Evolutionary conservation across 2,888 invertebrate genomes (phyloP).

Genomic region (Octodonta nipae): DNA sequence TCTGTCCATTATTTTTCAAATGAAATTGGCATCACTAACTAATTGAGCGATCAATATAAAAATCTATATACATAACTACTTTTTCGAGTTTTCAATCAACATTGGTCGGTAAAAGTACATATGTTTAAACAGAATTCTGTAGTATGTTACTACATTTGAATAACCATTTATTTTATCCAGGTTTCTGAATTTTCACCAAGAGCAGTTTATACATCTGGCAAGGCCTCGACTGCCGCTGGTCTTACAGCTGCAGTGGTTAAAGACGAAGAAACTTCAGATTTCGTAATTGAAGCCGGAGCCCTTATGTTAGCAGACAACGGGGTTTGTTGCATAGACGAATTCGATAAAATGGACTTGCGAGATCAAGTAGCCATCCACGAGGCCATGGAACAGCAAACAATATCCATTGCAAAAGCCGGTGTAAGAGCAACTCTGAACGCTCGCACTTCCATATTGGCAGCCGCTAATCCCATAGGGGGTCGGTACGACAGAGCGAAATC

Average conservation of each 20-base stretch:
- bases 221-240: constrained; percentile 95
- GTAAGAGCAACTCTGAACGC: constrained; percentile 93
- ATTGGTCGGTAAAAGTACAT: too few relatives aligned
- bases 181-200: constrained; percentile 88
- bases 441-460: constrained; percentile 91
- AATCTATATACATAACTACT: too few relatives aligned
- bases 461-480: constrained; percentile 88
- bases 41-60: too few relatives aligned
- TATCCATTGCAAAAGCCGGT: constrained; percentile 93
- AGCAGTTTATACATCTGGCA: constrained; percentile 93
- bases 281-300: constrained; percentile 99
- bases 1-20: too few relatives aligned
- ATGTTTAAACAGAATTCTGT: too few relatives aligned
- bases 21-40: too few relatives aligned
- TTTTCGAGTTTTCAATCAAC: too few relatives aligned
- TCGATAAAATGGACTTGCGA: constrained; percentile 95
- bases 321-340: constrained; percentile 97
- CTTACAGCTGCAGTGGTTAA: constrained; percentile 95
- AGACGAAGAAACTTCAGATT: constrained; percentile 96
- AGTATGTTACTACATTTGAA: too few relatives aligned
- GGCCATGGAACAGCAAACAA: constrained; percentile 99
- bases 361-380: constrained; percentile 99
- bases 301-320: constrained; percentile 98
- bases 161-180: too few relatives aligned
- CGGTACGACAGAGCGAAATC: constrained; percentile 90